Evolutionary conservation across 2,888 invertebrate genomes (phyloP).

Genomic region (Nasonia oneida): DNA sequence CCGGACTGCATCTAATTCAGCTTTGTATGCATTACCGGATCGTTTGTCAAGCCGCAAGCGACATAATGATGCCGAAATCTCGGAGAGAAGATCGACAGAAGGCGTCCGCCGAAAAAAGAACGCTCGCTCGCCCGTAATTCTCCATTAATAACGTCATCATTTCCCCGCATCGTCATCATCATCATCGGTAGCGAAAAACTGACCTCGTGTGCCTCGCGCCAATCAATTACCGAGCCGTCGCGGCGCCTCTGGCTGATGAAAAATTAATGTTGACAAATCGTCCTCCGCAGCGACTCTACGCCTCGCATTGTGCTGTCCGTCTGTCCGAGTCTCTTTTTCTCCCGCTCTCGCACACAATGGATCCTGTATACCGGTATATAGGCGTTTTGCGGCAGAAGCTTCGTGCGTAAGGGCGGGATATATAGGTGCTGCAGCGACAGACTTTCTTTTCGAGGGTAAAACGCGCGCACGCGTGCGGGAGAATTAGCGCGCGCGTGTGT

Average conservation of each 20-base stretch:
- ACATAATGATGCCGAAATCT: slow-evolving; percentile 9
- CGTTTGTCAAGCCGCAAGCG: background rate
- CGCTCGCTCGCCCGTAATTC: slow-evolving; percentile 22
- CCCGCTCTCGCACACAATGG: background rate
- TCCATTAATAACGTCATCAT: slow-evolving; percentile 50
- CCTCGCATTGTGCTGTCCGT: background rate
- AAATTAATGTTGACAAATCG: slow-evolving; percentile 61
- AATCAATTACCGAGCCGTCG: slow-evolving; percentile 33
- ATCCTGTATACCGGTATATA: background rate
- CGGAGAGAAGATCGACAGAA: slow-evolving; percentile 3
- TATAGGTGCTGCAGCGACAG: background rate
- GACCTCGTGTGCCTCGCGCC: slow-evolving; percentile 8
- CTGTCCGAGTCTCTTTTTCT: slow-evolving; percentile 14
- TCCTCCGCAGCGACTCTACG: background rate
- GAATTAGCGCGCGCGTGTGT: slow-evolving; percentile 63
- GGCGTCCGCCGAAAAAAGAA: slow-evolving; percentile 1
- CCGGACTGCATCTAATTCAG: background rate
- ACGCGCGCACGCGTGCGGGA: slow-evolving; percentile 62
- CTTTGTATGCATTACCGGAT: slow-evolving; percentile 7
- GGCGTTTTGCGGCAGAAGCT: slow-evolving; percentile 63
- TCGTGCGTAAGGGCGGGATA: background rate
- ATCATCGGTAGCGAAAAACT: slow-evolving; percentile 10
- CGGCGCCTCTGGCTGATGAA: slow-evolving; percentile 42
- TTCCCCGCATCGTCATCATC: background rate
- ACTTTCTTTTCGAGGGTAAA: slow-evolving; percentile 72